Evolutionary conservation across 2,113 vertebrate genomes (phyloP).

Genomic region (Hippocampus barbouri): DNA sequence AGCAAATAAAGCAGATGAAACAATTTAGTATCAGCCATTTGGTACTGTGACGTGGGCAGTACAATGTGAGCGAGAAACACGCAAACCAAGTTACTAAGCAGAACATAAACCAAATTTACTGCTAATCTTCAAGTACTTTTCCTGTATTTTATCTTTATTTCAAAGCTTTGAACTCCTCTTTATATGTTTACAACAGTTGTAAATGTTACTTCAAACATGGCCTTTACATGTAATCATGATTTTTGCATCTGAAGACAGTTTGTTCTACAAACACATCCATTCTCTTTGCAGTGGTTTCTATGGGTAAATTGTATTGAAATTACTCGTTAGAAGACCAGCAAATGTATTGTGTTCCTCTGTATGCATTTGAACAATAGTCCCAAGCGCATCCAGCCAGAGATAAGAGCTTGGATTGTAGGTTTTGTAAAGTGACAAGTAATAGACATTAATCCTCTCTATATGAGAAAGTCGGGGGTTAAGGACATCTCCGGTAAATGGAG

Average conservation of each 20-base stretch:
- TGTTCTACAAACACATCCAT: not conserved
- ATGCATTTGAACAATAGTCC: too few species aligned
- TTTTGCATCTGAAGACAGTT: too few species aligned
- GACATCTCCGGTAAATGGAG: constrained; percentile 56
- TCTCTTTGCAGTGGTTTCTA: too few species aligned
- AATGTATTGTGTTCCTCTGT: too few species aligned
- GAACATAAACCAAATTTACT: not conserved
- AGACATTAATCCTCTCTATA: constrained; percentile 66
- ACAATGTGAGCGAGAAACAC: not conserved
- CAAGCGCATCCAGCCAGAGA: not conserved
- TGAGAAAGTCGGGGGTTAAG: constrained; percentile 37
- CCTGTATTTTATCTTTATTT: too few species aligned
- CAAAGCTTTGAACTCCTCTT: too few species aligned
- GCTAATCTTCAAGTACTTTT: too few species aligned
- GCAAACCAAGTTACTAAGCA: not conserved
- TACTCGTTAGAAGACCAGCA: too few species aligned
- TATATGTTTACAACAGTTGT: too few species aligned
- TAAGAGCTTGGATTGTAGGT: constrained; percentile 29
- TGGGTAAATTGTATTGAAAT: too few species aligned
- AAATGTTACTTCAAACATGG: too few species aligned
- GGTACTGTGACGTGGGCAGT: not conserved
- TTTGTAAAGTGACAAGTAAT: constrained; percentile 61
- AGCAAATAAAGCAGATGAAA: not conserved
- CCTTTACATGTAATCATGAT: too few species aligned
- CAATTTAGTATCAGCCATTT: not conserved